Conservation (phyloP, 2,888 invertebrate genomes). For the Cataglyphis altisquamis region DNA sequence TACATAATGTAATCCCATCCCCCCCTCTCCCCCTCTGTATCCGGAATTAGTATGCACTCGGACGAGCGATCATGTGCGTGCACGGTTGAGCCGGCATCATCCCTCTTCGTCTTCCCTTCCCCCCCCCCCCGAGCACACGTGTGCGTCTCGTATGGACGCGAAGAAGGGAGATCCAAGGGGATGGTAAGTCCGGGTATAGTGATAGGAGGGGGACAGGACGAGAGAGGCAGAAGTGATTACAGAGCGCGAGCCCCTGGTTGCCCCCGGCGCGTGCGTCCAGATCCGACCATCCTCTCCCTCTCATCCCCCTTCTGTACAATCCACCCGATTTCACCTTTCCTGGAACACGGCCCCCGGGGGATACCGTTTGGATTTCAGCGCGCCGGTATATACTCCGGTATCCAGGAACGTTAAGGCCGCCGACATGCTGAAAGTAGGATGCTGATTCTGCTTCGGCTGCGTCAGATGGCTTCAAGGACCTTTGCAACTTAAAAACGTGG, state of each 20-base stretch:
- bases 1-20: slow-evolving; percentile 74
- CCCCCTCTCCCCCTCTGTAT: slow-evolving; percentile 52
- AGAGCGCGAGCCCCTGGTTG: slow-evolving; percentile 85
- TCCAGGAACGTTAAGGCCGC: slow-evolving; percentile 58
- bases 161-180: background rate
- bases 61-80: slow-evolving; percentile 69
- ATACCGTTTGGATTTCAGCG: slow-evolving; percentile 65
- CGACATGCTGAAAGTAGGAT: slow-evolving; percentile 48
- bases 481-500: slow-evolving; percentile 42
- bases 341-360: slow-evolving; percentile 71
- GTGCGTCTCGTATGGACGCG: slow-evolving; percentile 56
- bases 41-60: slow-evolving; percentile 80
- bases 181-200: slow-evolving; percentile 2
- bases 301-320: slow-evolving; percentile 62
- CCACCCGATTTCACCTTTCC: slow-evolving; percentile 72
- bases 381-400: slow-evolving; percentile 46
- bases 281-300: slow-evolving; percentile 72
- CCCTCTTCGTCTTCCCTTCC: slow-evolving; percentile 59
- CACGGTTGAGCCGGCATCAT: slow-evolving; percentile 40
- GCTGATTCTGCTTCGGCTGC: slow-evolving; percentile 9
- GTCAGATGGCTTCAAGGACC: slow-evolving; percentile 75
- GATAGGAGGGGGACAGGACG: slow-evolving; percentile 18
- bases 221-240: slow-evolving; percentile 83
- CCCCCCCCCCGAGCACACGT: slow-evolving; percentile 63
- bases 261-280: slow-evolving; percentile 86